Evolutionary conservation across 2,888 invertebrate genomes (phyloP).

Genomic region (Nineta flava): DNA sequence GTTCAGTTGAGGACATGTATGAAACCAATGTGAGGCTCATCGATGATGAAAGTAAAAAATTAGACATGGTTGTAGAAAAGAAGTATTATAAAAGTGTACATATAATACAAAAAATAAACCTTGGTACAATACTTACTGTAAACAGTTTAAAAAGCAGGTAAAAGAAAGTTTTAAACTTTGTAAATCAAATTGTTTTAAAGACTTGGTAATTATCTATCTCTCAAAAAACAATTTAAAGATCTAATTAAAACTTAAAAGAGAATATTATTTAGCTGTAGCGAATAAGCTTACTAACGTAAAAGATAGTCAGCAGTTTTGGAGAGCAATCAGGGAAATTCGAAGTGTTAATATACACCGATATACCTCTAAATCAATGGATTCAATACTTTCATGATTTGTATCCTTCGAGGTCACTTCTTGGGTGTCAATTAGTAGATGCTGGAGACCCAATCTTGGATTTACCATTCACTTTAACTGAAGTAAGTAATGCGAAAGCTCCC

Average conservation of each 20-base stretch:
- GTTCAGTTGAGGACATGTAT: background rate
- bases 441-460: background rate
- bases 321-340: background rate
- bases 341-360: background rate
- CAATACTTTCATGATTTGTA: background rate
- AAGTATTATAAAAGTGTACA: background rate
- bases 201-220: background rate
- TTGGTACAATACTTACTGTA: background rate
- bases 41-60: background rate
- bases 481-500: background rate
- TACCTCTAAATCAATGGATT: background rate
- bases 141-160: background rate
- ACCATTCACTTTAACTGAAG: background rate
- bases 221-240: background rate
- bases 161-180: background rate
- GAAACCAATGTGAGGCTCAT: background rate
- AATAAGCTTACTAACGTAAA: background rate
- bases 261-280: background rate
- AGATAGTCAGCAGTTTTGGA: background rate
- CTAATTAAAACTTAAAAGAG: background rate
- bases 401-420: background rate
- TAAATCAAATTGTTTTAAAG: background rate
- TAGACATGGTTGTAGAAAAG: background rate
- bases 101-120: background rate
- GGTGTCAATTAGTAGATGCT: background rate